A percentile compares a stretch with the other conserved stretches of the same genome.
Conservation (phyloP, 2,113 vertebrate genomes). For the Muscicapa adusta region DNA sequence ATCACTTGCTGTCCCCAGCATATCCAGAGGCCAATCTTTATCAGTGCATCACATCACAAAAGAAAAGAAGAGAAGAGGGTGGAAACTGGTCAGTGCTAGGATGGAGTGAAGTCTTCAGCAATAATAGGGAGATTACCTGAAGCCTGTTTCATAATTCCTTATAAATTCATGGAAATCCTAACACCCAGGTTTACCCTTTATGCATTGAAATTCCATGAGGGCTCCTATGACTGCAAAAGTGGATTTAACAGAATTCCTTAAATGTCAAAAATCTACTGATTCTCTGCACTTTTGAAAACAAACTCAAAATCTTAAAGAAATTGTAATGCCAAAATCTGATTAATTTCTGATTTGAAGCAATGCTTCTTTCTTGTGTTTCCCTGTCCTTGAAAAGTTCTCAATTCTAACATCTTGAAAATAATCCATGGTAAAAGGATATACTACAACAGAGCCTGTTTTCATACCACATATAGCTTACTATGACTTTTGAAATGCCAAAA, state of each 20-base stretch:
- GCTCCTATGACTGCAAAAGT: not conserved
- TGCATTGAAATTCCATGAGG: rapidly evolving
- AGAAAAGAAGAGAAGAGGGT: not conserved
- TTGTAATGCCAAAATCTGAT: not conserved
- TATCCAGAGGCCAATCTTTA: not conserved
- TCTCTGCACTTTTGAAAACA: not conserved
- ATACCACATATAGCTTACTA: not conserved
- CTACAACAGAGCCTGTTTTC: not conserved
- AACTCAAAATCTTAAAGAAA: not conserved
- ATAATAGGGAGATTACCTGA: not conserved
- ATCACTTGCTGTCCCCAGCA: not conserved
- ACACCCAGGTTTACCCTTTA: not conserved
- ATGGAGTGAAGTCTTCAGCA: not conserved
- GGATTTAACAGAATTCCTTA: not conserved
- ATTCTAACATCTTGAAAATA: not conserved
- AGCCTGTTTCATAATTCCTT: not conserved
- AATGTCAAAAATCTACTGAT: not conserved
- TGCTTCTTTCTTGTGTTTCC: not conserved
- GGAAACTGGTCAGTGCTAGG: not conserved
- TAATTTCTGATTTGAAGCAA: not conserved
- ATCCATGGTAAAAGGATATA: not conserved
- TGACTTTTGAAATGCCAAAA: not conserved
- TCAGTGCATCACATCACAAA: not conserved
- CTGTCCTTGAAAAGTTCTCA: not conserved
- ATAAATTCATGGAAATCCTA: not conserved